These are phyloP conservation scores for Chaetorhynchus papuensis DNA, from an alignment of 2,113 vertebrate genomes.

Conservation along the genomic window DNA sequence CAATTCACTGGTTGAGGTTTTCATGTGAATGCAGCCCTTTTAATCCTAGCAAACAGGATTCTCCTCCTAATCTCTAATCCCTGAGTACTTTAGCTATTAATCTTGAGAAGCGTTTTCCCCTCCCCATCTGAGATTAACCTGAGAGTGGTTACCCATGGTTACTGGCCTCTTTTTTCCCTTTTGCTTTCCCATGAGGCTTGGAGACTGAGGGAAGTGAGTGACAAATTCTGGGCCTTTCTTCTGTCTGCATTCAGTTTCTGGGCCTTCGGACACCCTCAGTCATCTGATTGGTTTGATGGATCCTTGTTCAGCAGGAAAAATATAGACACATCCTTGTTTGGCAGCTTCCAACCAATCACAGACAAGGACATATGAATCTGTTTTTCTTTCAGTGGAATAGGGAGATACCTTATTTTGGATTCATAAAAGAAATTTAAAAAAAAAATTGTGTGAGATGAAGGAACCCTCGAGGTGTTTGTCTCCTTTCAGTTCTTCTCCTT, in stretches of 20 bases:
- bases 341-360: background rate
- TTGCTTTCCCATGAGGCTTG: background rate
- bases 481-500: background rate
- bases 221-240: background rate
- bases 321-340: background rate
- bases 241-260: background rate
- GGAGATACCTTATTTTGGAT: background rate
- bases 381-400: background rate
- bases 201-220: background rate
- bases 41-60: conserved; percentile 62
- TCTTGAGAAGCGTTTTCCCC: conserved; percentile 40
- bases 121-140: conserved; percentile 49
- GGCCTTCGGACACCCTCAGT: background rate
- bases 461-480: background rate
- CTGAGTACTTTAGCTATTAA: conserved; percentile 55
- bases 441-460: background rate
- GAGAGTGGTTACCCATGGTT: conserved; percentile 39
- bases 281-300: background rate
- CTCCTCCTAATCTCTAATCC: conserved; percentile 61
- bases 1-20: conserved; percentile 57
- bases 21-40: conserved; percentile 39
- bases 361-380: background rate
- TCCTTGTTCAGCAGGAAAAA: background rate
- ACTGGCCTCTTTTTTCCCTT: background rate
- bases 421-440: background rate